These are phyloP conservation scores for Nycticorax nycticorax DNA, from an alignment of 2,113 vertebrate genomes.

Conservation along the genomic window DNA sequence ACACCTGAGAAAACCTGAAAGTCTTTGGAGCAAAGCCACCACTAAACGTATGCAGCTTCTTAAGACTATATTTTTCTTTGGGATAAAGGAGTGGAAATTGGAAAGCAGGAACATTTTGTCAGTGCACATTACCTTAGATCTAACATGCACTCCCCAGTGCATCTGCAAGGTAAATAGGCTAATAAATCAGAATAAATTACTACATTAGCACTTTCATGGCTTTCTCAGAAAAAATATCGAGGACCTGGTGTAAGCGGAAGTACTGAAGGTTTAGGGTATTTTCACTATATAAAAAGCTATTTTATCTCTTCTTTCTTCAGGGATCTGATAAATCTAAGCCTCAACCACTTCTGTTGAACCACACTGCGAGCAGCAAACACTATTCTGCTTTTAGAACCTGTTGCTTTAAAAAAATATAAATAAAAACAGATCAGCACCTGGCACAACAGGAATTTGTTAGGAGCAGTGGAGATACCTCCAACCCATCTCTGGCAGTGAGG, in stretches of 20 bases:
- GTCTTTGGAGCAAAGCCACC: background rate
- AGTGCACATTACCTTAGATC: background rate
- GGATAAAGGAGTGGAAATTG: background rate
- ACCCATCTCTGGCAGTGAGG: background rate
- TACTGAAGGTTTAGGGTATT: background rate
- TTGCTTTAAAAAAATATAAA: background rate
- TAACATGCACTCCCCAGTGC: background rate
- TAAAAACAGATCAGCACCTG: background rate
- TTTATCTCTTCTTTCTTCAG: background rate
- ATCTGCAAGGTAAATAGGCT: background rate
- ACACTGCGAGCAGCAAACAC: fast-evolving
- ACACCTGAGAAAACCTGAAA: background rate
- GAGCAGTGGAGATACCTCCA: background rate
- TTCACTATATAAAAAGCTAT: background rate
- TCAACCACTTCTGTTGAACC: background rate
- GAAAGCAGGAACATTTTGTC: background rate
- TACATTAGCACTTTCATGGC: background rate
- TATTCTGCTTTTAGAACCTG: background rate
- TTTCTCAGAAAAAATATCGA: background rate
- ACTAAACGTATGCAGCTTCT: background rate
- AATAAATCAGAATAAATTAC: background rate
- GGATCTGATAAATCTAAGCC: background rate
- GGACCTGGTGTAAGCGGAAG: background rate
- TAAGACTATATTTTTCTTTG: background rate
- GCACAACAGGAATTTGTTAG: background rate